Evolutionary conservation across 2,113 vertebrate genomes (phyloP).

Genomic region (Camelus dromedarius): DNA sequence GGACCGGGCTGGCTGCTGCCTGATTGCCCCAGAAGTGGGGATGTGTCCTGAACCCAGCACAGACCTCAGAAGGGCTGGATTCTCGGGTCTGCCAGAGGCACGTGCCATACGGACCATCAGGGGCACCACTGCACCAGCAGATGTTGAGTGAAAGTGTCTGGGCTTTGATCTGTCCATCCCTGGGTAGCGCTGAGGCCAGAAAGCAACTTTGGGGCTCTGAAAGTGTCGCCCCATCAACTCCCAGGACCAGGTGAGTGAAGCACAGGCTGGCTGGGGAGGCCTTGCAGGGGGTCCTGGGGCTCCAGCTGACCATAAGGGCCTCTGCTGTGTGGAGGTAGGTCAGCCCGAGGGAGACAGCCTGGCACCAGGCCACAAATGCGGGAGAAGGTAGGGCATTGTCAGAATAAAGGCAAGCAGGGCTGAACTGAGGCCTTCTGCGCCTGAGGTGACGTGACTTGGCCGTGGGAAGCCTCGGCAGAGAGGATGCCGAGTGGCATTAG

Average conservation of each 20-base stretch:
- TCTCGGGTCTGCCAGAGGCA: not conserved
- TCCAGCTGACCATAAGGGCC: not conserved
- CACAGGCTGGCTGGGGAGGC: not conserved
- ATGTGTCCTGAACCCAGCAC: not conserved
- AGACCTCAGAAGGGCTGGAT: not conserved
- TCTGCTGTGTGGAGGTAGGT: not conserved
- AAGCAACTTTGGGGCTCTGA: not conserved
- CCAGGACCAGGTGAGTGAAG: not conserved
- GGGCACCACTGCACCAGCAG: not conserved
- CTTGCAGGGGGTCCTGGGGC: not conserved
- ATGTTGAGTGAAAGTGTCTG: not conserved
- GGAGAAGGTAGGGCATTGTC: no score
- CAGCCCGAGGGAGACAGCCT: not conserved
- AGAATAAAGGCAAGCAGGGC: not conserved
- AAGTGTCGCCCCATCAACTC: not conserved
- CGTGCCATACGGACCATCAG: not conserved
- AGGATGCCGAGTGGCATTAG: not conserved
- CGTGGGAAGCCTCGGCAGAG: not conserved
- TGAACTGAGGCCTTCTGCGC: not conserved
- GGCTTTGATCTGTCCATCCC: no score
- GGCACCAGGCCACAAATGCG: not conserved
- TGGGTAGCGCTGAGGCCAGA: not conserved
- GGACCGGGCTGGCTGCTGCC: not conserved
- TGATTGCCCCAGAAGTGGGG: not conserved
- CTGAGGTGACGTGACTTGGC: not conserved